These are phyloP conservation scores for Ostrea edulis DNA, from an alignment of 1,140 invertebrate species.

Conservation along the genomic window DNA sequence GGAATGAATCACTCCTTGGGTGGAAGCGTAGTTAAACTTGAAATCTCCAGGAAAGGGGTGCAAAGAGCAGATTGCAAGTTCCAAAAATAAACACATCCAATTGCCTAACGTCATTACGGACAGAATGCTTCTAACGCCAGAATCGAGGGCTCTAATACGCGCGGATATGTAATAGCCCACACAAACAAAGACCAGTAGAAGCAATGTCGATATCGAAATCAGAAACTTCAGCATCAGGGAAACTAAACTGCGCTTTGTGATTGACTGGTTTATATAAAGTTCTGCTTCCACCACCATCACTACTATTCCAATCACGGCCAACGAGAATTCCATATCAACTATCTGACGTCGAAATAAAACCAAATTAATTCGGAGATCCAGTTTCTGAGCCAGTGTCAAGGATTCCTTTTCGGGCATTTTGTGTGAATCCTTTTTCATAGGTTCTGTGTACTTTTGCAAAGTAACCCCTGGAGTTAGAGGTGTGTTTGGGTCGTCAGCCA, in stretches of 20 bases:
- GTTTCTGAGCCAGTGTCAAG: background rate
- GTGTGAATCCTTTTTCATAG: background rate
- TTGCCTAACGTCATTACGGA: slow-evolving; percentile 29
- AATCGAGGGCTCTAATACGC: slow-evolving; percentile 25
- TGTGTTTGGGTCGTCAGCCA: background rate
- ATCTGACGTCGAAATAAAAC: slow-evolving; percentile 1
- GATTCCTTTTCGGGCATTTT: background rate
- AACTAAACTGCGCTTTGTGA: background rate
- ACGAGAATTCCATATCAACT: slow-evolving; percentile 47
- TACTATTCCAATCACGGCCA: slow-evolving; percentile 46
- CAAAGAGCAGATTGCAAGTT: slow-evolving; percentile 19
- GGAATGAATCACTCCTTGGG: background rate
- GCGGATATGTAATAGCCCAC: slow-evolving; percentile 9
- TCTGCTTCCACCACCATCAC: slow-evolving; percentile 53
- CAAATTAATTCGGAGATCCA: background rate
- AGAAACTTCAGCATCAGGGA: slow-evolving; percentile 31
- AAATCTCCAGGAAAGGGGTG: slow-evolving; percentile 42
- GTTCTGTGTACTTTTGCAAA: background rate
- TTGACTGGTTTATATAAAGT: slow-evolving; percentile 16
- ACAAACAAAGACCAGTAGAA: slow-evolving; percentile 31
- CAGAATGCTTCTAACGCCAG: background rate
- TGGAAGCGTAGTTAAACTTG: background rate
- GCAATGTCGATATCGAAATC: slow-evolving; percentile 16
- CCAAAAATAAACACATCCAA: slow-evolving; percentile 22
- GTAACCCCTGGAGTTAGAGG: background rate